Evolutionary conservation across 2,888 invertebrate genomes (phyloP), one percentile per base, ranked within the genome.

Genomic region (Conomelus anceps): DNA sequence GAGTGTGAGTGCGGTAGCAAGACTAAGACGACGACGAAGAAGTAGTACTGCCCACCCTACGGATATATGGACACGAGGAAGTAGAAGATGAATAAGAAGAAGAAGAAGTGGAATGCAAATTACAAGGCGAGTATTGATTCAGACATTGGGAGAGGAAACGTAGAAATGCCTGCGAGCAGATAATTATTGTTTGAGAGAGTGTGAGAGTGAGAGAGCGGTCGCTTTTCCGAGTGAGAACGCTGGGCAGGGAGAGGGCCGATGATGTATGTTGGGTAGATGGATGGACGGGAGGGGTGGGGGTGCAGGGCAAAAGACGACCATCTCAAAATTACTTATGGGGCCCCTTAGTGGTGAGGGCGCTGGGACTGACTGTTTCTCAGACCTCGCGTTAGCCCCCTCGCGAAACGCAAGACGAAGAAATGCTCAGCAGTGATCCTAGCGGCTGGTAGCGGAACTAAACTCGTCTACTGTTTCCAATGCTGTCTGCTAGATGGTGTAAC

Each of bases 151-250:
- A 89, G 90, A 90, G 90, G 90, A 90, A 90, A 90, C 90, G 90
- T 90, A 90, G 90, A 91, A 90, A 91, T 91, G 91, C 91, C 91
- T 91, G 90, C 90, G 90, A 91, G 90, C 89, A 91, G 90, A 91
- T 90, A 90, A 91, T 91, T 90, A 90, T 91, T 91, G 91, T 91
- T 90, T 91, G 91, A 91, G 90, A 90, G 91, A 90, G 91, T 88
- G 90, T 88, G 90, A 89, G 90, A 84, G 90, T 89, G 63, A 63
- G n/a, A n/a, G 1, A n/a, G n/a, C n/a, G n/a, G n/a, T n/a, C 63
- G 63, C 63, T 63, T 63, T 63, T 63, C 63, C 63, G 63, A 63
- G 63, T 7, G 63, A 63, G 63, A 34, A 1, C 1, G 9, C 34
- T 34, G 26, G n/a, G 88, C n/a, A 24, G 88, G 88, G 86, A 89